These are phyloP conservation scores for Ara ararauna DNA, from an alignment of 2,797 vertebrate genomes.

Conservation along the genomic window DNA sequence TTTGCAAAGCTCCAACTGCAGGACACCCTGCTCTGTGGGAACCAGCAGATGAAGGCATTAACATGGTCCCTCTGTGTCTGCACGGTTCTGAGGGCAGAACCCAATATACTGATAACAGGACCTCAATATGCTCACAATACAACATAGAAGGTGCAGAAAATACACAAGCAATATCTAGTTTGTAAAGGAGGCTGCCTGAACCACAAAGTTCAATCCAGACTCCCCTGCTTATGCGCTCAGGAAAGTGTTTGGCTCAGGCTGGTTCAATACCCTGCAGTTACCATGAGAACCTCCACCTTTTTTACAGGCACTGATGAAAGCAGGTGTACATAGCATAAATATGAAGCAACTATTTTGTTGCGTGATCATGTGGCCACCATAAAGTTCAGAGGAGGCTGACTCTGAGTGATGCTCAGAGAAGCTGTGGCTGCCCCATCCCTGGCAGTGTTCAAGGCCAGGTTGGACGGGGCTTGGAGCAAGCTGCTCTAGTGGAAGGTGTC, in stretches of 20 bases:
- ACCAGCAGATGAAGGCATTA: background rate
- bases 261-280: background rate
- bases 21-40: background rate
- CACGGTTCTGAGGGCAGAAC: background rate
- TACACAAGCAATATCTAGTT: background rate
- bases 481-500: background rate
- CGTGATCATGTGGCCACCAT: background rate
- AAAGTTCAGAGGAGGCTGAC: background rate
- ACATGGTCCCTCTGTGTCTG: background rate
- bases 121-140: background rate
- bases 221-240: background rate
- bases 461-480: background rate
- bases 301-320: background rate
- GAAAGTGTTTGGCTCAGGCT: background rate
- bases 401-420: background rate
- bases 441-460: background rate
- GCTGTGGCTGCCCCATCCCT: background rate
- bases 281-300: background rate
- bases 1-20: background rate
- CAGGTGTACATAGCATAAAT: background rate
- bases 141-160: background rate
- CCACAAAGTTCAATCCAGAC: background rate
- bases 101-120: background rate
- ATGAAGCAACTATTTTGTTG: background rate
- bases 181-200: background rate